Conservation (phyloP, 2,888 invertebrate genomes). For the Endomychus coccineus region DNA sequence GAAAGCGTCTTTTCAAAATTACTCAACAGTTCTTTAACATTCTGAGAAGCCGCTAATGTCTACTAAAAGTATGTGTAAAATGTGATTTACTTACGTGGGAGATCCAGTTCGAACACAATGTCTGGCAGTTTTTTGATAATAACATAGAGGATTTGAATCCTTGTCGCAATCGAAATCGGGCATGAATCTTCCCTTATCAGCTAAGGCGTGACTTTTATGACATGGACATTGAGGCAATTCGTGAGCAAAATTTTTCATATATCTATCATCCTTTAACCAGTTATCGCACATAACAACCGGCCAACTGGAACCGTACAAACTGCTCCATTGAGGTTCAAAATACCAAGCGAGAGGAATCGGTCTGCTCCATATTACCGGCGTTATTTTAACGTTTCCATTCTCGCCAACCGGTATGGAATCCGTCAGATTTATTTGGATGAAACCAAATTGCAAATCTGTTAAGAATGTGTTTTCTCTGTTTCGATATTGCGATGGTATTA, state of each 20-base stretch:
- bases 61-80: too few relatives aligned
- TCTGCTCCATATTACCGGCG: constrained; percentile 72
- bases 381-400: constrained; percentile 33
- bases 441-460: constrained; percentile 75
- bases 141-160: constrained; percentile 81
- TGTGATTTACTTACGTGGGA: constrained; percentile 79
- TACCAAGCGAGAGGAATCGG: constrained; percentile 93
- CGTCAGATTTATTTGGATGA: constrained; percentile 79
- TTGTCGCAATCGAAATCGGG: constrained; percentile 88
- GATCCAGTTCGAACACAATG: constrained; percentile 90
- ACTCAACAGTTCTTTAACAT: too few relatives aligned
- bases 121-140: constrained; percentile 79
- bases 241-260: constrained; percentile 75
- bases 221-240: constrained; percentile 87
- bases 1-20: too few relatives aligned
- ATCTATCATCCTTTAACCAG: constrained; percentile 83
- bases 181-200: constrained; percentile 87
- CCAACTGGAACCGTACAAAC: constrained; percentile 74
- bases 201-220: constrained; percentile 78
- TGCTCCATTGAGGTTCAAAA: constrained; percentile 83
- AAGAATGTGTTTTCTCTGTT: constrained; percentile 61
- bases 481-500: constrained; percentile 66
- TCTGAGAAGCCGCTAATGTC: too few relatives aligned
- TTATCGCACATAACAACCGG: constrained; percentile 75
- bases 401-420: constrained; percentile 52